Evolutionary conservation across 23 tunicate species (phyloP), one percentile per base, ranked within the genome.

Genomic region (Halocynthia aurantium): DNA sequence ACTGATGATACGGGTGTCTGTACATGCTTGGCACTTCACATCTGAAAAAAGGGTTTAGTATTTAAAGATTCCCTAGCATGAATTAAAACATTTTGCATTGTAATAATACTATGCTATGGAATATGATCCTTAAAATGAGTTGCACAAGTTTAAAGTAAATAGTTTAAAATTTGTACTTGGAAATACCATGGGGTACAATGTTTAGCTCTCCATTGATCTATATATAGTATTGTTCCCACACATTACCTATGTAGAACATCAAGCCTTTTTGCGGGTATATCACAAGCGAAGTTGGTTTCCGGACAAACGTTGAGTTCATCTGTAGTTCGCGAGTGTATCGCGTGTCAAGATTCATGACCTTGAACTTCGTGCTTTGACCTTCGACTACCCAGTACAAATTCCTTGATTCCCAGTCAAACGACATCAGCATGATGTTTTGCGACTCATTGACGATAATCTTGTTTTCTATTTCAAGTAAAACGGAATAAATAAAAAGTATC

Each of bases 321-420:
- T 53, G 21, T 8, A 74, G 64, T 10, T 51, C 56, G 31, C 78
- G 63, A 8, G 78, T 74, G 78, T 50, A 74, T 12, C 76, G 40
- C 5, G 70, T 20, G 9, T 65, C 9, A 10, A 65, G 70, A 15
- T 65, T 65, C 78, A 74, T 74, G 60, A 74, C 78, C 67, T 74
- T 74, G 78, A 74, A 53, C n/a, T 52, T 21, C 55, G 78, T n/a
- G 13, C 64, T 62, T 17, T 40, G 8, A 8, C 68, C 19, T 12
- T 15, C n/a, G 11, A 57, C 79, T 11, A 51, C 73, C 88, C 88
- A 84, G 51, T 84, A 84, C 58, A 84, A 10, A 80, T 84, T 84
- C n/a, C 40, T 53, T 12, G 88, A 70, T 61, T 77, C 67, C 88
- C 88, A 84, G 51, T 84, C 88, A 52, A 77, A 67, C 0, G 83